Evolutionary conservation across 2,797 vertebrate genomes (phyloP), one percentile per base, ranked within the genome.

Genomic region (Australoheros facetus): DNA sequence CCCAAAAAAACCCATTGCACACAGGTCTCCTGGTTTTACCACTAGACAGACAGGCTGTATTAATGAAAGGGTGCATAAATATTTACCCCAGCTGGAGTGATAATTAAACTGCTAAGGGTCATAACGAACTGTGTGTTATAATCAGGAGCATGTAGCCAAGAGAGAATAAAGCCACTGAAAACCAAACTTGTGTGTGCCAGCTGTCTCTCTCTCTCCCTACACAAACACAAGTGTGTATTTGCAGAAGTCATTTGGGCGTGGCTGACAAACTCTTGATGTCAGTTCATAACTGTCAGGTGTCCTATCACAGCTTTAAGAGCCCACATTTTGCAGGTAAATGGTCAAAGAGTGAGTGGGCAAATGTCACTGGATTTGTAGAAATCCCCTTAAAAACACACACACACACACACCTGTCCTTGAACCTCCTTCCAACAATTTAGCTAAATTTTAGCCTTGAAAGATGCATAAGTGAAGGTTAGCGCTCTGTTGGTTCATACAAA

Each of bases 241-340:
- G 37, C 53, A 14, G 9, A 55, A 78, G 73, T 62, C 19, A 70
- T 77, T 42, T 78, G 80, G 87, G 87, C 54, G 87, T 86, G 87
- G 5, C 34, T 64, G 16, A 13, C 16, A 48, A 60, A 34, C 17
- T 19, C 17, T 58, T 73, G 11, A 70, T 30, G 32, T 37, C 9
- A 45, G 3, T 6, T n/a, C 4, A 3, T n/a, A 5, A 17, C 37
- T n/a, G 13, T 17, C 59, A 60, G 21, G n/a, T 19, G 21, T 39
- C 37, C 37, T 39, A 39, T 39, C 37, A 39, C 9, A 39, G 37
- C 37, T 39, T 39, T 39, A 11, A 11, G 37, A 39, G 3, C 9
- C 13, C 39, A 42, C 39, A 42, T 42, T 42, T 42, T 28, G 54
- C 6, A 64, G 21, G 5, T 10, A 12, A 8, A 48, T 13, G 21